Base-by-base conservation (phyloP, 2,113 vertebrate species). In the Saccopteryx bilineata region DNA sequence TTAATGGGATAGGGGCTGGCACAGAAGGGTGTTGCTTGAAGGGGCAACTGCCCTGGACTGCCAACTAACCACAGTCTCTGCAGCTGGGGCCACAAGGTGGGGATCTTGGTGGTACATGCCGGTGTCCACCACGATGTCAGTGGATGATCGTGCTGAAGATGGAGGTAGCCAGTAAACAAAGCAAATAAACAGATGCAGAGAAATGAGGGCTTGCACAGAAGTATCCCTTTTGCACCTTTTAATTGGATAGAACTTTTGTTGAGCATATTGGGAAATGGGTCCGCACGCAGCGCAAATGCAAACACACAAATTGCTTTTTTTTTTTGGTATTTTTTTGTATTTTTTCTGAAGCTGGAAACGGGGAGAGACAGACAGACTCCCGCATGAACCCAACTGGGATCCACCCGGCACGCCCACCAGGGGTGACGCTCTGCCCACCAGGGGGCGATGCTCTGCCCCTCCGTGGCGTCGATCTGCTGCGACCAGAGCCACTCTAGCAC, bases 101-200 rank as follows among this genome's bases (percentile, higher is more conserved):
- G 68, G n/a, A 10, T 39, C 50, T 21, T 48, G 24, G 24, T 2
- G 4, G 24, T 11, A 7, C 31, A 6, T 11, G 39, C 31, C 46
- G 33, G 56, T 31, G 9, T 8, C n/a, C 1, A 21, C 39, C 61
- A 23, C 19, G 3, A 1, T 9, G 1, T 1, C 17, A 19, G 9
- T 18, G 39, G 61, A 9, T 0, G 2, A 26, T 23, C 3, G 15
- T 18, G 2, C 5, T 58, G 60, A 28, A 23, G 5, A 31, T 4
- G 46, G 33, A n/a, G 12, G 33, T 1, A 11, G 7, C 5, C 1
- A 48, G 12, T 24, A 21, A n/a, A 46, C 24, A 54, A 56, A 0
- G 4, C 24, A 2, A 56, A 28, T 11, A n/a, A n/a, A n/a, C 28
- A 26, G 63, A 63, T 24, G 3, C 76, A 0, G 28, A 46, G 82